Base-by-base conservation (phyloP, 2,888 invertebrate genomes). In the Eugnorisma glareosa region DNA sequence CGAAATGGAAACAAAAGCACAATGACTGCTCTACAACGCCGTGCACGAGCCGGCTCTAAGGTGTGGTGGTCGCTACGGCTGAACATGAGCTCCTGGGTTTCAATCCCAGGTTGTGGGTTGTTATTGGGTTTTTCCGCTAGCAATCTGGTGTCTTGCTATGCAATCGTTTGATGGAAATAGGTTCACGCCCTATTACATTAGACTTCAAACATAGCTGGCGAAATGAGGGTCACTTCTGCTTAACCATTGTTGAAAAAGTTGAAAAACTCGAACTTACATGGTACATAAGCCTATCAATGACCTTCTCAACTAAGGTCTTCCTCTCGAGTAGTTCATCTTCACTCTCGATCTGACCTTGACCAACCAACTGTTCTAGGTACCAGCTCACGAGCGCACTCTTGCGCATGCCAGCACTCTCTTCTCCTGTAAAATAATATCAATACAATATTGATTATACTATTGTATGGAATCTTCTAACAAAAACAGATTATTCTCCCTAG, bases 261-360 rank as follows among this genome's bases (percentile, higher is more conserved):
- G n/a, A n/a, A n/a, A n/a, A n/a, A 35, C 3, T 5, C 18, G 18
- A 35, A 79, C 98, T 97, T 94, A 98, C 98, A 90, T 98, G 98
- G 93, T 98, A 98, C 92, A 98, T 98, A 40, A 99, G 97, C 77
- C 99, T 97, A 93, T 99, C 99, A 75, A 99, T 98, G 76, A 99
- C 98, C 96, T 99, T 99, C 93, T 99, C 99, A 40, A 99, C 98
- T 40, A 99, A 96, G 24, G 98, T 97, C 95, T 99, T 99, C 91
- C 98, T 97, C 90, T 99, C 98, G 1, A 99, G 94, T 54, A 99
- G 95, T 89, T 99, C 99, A 35, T 98, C 98, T 93, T 99, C 99
- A 0, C 98, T 97, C 90, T 99, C 99, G 81, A 99, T 98, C 48
- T 92, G 90, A 0, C 95, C 96, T 90, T 98, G 98, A 81, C 98